These are phyloP conservation scores for Hafferia zeledoni DNA, from an alignment of 2,797 vertebrate species.

Conservation along the genomic window DNA sequence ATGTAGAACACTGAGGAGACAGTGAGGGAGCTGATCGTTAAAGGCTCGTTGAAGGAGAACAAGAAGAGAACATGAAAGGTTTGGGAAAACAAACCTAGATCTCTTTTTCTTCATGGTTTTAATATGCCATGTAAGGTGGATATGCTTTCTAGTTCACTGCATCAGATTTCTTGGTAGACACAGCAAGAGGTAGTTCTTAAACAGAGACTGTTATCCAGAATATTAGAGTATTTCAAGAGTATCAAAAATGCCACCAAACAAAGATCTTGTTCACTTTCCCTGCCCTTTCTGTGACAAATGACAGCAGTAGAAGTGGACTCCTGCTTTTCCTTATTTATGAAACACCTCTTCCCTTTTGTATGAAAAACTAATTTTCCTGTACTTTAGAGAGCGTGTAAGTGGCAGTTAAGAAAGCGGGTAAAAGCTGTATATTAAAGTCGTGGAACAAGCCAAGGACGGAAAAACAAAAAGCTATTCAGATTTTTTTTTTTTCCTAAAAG, in stretches of 20 bases:
- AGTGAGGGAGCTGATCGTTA: neutral
- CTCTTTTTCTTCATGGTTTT: neutral
- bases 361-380: slow-evolving; percentile 31
- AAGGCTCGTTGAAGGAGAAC: neutral
- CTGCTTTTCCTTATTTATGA: slow-evolving; percentile 56
- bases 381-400: neutral
- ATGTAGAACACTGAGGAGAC: neutral
- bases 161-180: neutral
- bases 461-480: slow-evolving; percentile 61
- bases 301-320: slow-evolving; percentile 49
- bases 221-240: neutral
- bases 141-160: neutral
- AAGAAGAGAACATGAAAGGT: neutral
- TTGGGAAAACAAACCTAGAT: neutral
- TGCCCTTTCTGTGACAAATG: slow-evolving; percentile 52
- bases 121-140: neutral
- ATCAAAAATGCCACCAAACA: slow-evolving; percentile 43
- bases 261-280: slow-evolving; percentile 24
- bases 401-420: neutral
- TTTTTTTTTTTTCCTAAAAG: neutral
- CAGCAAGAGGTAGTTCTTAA: slow-evolving; percentile 3
- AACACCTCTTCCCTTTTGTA: slow-evolving; percentile 33
- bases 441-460: slow-evolving; percentile 37
- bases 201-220: neutral
- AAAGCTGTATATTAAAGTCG: neutral